phyloP scores from a whole-genome alignment of 2,888 invertebrate genomes.

The Trachelus iudaicus region DNA sequence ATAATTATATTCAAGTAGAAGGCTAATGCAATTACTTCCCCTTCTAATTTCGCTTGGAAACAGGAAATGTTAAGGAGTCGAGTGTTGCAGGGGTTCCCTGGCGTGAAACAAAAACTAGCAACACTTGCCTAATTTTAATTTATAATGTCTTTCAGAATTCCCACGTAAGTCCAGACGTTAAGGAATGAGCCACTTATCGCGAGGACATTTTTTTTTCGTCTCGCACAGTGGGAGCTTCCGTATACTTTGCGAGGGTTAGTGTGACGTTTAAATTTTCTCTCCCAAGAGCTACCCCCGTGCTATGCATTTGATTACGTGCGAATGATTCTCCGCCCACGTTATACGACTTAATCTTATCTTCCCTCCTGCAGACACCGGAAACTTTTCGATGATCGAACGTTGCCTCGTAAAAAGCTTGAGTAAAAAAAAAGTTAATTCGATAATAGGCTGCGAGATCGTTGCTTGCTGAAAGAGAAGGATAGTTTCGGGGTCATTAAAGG shows the following conservation, averaged over 20 bases:
- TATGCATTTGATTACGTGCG: background rate
- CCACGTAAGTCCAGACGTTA: background rate
- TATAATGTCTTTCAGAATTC: conserved; percentile 7
- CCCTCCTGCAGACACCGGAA: background rate
- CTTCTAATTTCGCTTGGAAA: background rate
- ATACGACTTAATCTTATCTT: background rate
- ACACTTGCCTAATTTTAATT: conserved; percentile 13
- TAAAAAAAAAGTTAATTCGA: background rate
- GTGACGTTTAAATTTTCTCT: background rate
- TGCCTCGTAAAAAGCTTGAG: background rate
- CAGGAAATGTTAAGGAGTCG: background rate
- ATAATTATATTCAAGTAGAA: background rate
- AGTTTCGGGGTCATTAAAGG: background rate
- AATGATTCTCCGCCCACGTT: background rate
- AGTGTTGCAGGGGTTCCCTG: background rate
- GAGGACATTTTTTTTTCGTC: background rate
- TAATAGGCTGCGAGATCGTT: background rate
- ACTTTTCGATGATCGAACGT: background rate
- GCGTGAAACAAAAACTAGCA: conserved; percentile 9
- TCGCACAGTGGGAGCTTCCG: background rate
- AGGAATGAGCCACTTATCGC: background rate
- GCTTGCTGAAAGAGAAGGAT: background rate
- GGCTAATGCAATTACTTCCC: background rate
- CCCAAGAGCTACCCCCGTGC: background rate
- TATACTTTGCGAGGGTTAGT: background rate